Evolutionary conservation across 2,888 invertebrate genomes (phyloP), one percentile per base, ranked within the genome.

Genomic region (Xestobium rufovillosum): DNA sequence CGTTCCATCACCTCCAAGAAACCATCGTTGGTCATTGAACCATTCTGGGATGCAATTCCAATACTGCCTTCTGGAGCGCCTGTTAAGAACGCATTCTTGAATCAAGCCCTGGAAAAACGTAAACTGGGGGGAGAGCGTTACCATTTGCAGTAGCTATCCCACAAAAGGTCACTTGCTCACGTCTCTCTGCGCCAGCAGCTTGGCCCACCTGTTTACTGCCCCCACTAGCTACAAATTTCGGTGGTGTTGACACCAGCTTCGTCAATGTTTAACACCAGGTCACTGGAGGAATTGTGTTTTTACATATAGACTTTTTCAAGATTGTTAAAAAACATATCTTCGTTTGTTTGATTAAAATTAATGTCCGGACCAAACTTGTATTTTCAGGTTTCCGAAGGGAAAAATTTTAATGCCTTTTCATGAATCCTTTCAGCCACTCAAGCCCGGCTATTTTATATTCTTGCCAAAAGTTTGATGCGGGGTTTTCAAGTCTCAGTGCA

Each of bases 241-340:
- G 31, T 8, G 3, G 27, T 37, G 6, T 3, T 15, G 13, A 37
- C 12, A 2, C 37, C 32, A 14, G 2, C 32, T 15, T 37, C 37
- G 3, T 37, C 31, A 2, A 31, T 9, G 10, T 31, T 37, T 3
- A 26, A 3, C 12, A 37, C 32, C 14, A 17, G n/a, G 3, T 37
- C 37, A 9, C 9, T 3, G 2, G 15, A 2, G 14, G 32, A 37
- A 3, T 14, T 2, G 32, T 26, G 28, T 25, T 15, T 25, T 23
- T 30, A 3, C 3, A 23, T n/a, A n/a, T n/a, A 17, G 12, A 31
- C 14, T 3, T 3, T 8, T 26, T 14, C 11, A 3, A 9, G 28
- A 26, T 37, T 37, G 14, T 37, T 15, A 14, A n/a, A 35, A 17
- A 26, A 37, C 15, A 6, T n/a, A 26, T n/a, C n/a, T n/a, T n/a